These are phyloP conservation scores for Nasonia oneida DNA, from an alignment of 2,888 invertebrate species.

Conservation along the genomic window DNA sequence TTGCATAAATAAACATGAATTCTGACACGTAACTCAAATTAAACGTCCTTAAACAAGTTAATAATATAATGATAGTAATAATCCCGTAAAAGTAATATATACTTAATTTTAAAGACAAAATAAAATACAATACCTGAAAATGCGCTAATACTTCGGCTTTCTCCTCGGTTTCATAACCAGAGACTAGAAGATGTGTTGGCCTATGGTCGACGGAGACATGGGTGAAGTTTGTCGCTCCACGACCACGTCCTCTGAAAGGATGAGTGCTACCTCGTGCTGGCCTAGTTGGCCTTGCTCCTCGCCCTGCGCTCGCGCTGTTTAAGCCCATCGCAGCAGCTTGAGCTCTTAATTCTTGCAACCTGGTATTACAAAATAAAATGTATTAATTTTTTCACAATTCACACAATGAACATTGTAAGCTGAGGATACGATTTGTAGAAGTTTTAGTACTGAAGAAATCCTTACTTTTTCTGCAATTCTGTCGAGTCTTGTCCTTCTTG, in stretches of 20 bases:
- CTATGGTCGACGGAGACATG: conserved; percentile 90
- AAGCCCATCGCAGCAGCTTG: conserved; percentile 80
- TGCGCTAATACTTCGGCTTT: conserved; percentile 89
- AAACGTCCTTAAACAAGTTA: not conserved
- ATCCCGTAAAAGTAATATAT: not conserved
- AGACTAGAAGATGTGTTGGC: conserved; percentile 91
- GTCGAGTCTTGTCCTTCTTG: conserved; percentile 93
- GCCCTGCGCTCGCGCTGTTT: conserved; percentile 67
- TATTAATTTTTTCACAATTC: not conserved
- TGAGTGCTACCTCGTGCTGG: conserved; percentile 71
- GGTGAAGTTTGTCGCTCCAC: conserved; percentile 76
- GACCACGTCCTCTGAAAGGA: conserved; percentile 74
- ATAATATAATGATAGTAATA: not conserved
- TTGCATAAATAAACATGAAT: not conserved
- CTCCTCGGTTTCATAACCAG: conserved; percentile 92
- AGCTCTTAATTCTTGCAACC: conserved; percentile 85
- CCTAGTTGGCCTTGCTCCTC: conserved; percentile 69
- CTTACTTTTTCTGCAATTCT: conserved; percentile 85
- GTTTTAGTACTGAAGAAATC: conserved; percentile 1
- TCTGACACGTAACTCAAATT: not conserved
- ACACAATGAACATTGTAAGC: too few relatives aligned
- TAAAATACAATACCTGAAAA: conserved; percentile 85
- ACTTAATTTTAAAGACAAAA: not conserved
- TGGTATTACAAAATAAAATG: conserved; percentile 64
- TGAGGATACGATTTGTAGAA: not conserved